phyloP scores from a whole-genome alignment of 2,888 invertebrate genomes.

The Stratiomys singularior region DNA sequence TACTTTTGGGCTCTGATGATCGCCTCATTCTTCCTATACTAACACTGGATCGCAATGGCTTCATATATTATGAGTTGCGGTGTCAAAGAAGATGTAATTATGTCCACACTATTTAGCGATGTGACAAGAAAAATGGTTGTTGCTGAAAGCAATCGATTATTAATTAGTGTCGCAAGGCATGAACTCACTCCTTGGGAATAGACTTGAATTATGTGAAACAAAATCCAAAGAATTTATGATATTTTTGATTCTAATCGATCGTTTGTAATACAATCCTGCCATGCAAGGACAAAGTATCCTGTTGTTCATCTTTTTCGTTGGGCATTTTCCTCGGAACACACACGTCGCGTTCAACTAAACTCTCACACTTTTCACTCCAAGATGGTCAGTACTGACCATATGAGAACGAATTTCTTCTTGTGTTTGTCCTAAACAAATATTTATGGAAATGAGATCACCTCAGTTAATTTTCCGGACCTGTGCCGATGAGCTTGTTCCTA shows the following conservation, averaged over 20 bases:
- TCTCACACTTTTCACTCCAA: background rate
- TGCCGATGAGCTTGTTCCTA: background rate
- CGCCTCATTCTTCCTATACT: background rate
- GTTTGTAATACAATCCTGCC: background rate
- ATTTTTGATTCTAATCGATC: background rate
- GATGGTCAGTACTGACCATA: constrained; percentile 27
- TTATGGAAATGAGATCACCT: constrained; percentile 43
- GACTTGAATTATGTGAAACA: too few relatives aligned
- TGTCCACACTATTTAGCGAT: constrained; percentile 14
- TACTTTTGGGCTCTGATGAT: constrained; percentile 8
- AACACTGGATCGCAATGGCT: background rate
- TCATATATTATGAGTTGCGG: background rate
- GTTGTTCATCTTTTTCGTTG: constrained; percentile 14
- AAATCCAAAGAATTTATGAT: too few relatives aligned
- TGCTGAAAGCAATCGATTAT: constrained; percentile 10
- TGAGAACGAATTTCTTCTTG: background rate
- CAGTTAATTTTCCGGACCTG: constrained; percentile 1
- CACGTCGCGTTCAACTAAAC: constrained; percentile 16
- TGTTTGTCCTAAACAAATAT: constrained; percentile 46
- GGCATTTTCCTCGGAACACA: constrained; percentile 30
- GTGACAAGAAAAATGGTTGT: constrained; percentile 6
- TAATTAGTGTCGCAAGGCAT: constrained; percentile 10
- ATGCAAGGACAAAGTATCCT: constrained; percentile 3
- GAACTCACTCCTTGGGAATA: too few relatives aligned
- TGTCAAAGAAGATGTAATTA: background rate